phyloP scores from a whole-genome alignment of 2,888 invertebrate genomes.

The Aspidiotus destructor region DNA sequence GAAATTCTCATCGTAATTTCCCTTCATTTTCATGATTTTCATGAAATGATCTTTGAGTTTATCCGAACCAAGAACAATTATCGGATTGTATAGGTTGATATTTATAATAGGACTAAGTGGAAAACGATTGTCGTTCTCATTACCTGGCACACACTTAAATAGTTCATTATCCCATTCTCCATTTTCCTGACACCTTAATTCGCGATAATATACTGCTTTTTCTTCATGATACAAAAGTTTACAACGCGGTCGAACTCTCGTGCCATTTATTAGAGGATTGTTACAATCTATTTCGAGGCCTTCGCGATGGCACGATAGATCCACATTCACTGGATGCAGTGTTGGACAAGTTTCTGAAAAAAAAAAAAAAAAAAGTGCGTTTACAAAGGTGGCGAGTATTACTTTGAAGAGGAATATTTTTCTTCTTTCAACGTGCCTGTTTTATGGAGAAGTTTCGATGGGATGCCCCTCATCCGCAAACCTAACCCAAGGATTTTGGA shows the following conservation, averaged over 20 bases:
- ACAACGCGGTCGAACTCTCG: constrained; percentile 18
- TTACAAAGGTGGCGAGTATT: not conserved
- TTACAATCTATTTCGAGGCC: constrained; percentile 6
- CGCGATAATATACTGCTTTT: constrained; percentile 2
- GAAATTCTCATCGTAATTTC: too few relatives aligned
- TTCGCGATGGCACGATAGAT: constrained; percentile 11
- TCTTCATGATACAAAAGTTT: constrained; percentile 1
- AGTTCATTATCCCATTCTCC: constrained; percentile 23
- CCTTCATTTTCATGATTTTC: too few relatives aligned
- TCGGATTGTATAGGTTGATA: not conserved
- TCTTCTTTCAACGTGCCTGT: not conserved
- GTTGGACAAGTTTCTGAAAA: constrained; percentile 21
- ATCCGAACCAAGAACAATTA: not conserved
- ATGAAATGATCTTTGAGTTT: not conserved
- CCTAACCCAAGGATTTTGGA: too few relatives aligned
- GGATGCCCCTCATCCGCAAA: too few relatives aligned
- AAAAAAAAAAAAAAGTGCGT: not conserved
- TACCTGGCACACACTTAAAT: constrained; percentile 25
- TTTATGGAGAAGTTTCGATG: too few relatives aligned
- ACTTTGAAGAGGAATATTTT: not conserved
- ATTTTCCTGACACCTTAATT: constrained; percentile 21
- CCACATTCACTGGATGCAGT: constrained; percentile 10
- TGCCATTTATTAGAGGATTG: not conserved
- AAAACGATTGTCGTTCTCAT: not conserved
- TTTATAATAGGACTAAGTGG: not conserved